phyloP scores from a whole-genome alignment of 1,140 invertebrate genomes.

The Drosophila busckii region DNA sequence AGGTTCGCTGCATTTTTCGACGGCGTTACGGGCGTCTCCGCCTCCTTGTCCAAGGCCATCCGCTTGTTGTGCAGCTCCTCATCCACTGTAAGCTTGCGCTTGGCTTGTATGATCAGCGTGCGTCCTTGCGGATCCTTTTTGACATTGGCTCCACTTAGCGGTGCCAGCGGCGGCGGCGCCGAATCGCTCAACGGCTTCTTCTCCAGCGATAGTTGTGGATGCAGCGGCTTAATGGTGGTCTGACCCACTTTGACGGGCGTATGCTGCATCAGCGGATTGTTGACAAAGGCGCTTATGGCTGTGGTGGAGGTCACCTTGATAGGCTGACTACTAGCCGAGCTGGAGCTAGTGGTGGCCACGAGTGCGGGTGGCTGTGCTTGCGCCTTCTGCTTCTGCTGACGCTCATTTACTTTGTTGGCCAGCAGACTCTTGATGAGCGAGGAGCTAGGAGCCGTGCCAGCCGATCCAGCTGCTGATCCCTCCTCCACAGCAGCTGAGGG shows the following conservation, averaged over 20 bases:
- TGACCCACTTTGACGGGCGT: constrained; percentile 77
- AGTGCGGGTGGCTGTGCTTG: constrained; percentile 79
- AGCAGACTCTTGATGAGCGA: constrained; percentile 91
- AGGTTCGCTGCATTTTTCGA: constrained; percentile 86
- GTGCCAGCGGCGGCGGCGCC: constrained; percentile 80
- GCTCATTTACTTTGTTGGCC: constrained; percentile 89
- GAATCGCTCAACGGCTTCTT: constrained; percentile 68
- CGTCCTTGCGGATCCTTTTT: constrained; percentile 77
- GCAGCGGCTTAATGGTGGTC: constrained; percentile 76
- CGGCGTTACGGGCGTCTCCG: constrained; percentile 79
- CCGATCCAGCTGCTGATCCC: neutral
- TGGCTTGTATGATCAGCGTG: constrained; percentile 75
- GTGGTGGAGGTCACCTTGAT: constrained; percentile 72
- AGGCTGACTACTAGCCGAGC: constrained; percentile 34
- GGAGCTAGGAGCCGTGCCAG: constrained; percentile 39
- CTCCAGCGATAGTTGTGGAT: constrained; percentile 56
- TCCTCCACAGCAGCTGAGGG: constrained; percentile 8
- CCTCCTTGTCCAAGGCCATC: constrained; percentile 55
- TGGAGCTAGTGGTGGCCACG: constrained; percentile 79
- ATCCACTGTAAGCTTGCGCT: constrained; percentile 80
- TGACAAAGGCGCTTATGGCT: constrained; percentile 78
- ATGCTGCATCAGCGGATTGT: constrained; percentile 79
- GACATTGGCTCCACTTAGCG: constrained; percentile 76
- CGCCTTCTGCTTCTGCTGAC: constrained; percentile 78
- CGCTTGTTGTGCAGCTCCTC: constrained; percentile 79